Base-by-base conservation (phyloP, 2,888 invertebrate species). In the Piscicola geometra region DNA sequence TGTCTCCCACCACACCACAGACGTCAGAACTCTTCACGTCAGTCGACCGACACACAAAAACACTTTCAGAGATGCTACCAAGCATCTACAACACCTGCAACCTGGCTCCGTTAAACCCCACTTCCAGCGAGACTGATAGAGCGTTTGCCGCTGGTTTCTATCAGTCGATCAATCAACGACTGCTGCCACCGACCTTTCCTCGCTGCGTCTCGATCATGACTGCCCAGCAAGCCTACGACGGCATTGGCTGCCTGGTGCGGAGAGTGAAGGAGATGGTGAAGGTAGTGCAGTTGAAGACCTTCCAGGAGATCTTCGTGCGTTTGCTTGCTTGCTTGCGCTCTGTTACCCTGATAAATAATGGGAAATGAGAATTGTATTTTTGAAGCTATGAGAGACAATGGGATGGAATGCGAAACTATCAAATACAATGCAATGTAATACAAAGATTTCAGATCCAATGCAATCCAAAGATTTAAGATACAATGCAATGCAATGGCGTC, bases 121-220 rank as follows among this genome's bases (percentile, higher is more conserved):
- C 50, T 47, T 47, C 12, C 50, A 5, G n/a, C 3, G 25, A 18
- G n/a, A 21, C 3, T 21, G 60, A 25, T 15, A 18, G 73, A 28
- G 1, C 21, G 15, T 73, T 73, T n/a, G 32, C 73, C 2, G 82
- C 93, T 89, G 97, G 97, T 0, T 98, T 98, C 86, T 95, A 97
- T 83, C 94, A 96, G 1, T 90, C 94, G 86, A 92, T 96, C 67
- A 98, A 98, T 87, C 96, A 96, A 86, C 90, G 95, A 66, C 88
- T 96, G 71, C 88, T 98, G 75, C 98, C 98, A n/a, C 96, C 98
- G 0, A 96, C 98, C 28, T 99, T 98, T 88, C 98, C 98, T 0
- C 90, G 98, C 30, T 96, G 94, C 86, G 94, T 95, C 0, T 92
- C 93, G 86, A 94, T 97, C 70, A 81, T 81, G 56, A 79, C 81